Percentiles rank a stretch among this genome's conserved stretches.
These are phyloP conservation scores for Myiothlypis coronata DNA, from an alignment of 2,797 vertebrate genomes.

Conservation along the genomic window DNA sequence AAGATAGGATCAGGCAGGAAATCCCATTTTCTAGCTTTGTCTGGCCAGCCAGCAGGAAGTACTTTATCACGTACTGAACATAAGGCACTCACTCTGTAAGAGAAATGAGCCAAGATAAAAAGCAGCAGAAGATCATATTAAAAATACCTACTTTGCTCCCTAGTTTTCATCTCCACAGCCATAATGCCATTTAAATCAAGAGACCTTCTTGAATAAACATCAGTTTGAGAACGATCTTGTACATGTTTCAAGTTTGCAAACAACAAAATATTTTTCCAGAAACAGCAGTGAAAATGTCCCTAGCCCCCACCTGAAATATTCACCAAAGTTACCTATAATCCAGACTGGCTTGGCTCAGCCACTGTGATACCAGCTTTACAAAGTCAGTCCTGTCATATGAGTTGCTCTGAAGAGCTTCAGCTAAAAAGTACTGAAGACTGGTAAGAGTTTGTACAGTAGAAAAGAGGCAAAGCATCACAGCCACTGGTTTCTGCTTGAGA, in stretches of 20 bases:
- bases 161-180: not conserved
- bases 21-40: not conserved
- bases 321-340: not conserved
- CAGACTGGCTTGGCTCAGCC: not conserved
- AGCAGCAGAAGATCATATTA: not conserved
- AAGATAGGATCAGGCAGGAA: conserved; percentile 8
- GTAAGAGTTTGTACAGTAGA: not conserved
- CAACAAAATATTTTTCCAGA: not conserved
- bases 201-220: not conserved
- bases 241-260: not conserved
- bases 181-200: not conserved
- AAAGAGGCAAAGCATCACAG: not conserved
- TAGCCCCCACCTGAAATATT: not conserved
- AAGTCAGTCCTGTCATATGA: not conserved
- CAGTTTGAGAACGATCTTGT: not conserved
- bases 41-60: not conserved
- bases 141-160: not conserved
- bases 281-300: not conserved
- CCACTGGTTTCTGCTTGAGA: not conserved
- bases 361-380: not conserved
- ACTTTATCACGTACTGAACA: not conserved
- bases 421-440: not conserved
- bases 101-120: conserved; percentile 14
- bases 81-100: not conserved
- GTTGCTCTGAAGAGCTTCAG: not conserved